Evolutionary conservation across 2,888 invertebrate species (phyloP), one percentile per base, ranked within the genome.

Genomic region (Phragmatobia fuliginosa): DNA sequence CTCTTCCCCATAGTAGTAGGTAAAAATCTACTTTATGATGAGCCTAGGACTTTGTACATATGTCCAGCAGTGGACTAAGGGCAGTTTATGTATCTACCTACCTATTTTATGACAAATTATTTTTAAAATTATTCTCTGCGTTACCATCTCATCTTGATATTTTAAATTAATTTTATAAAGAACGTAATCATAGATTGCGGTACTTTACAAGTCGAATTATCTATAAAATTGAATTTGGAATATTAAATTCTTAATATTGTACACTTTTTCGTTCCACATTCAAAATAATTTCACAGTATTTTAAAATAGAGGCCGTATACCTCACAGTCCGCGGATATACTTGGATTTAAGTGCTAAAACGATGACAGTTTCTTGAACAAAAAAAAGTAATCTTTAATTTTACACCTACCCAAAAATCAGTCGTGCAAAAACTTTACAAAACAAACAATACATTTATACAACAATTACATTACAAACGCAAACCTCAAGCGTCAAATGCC

Each of bases 401-500:
- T 85, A 85, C 87, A 88, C 86, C 87, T 87, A 82, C 81, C 85
- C 76, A 58, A 68, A 62, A 77, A 74, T 82, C 86, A 87, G 82
- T 86, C 85, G 82, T 81, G 88, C 87, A 85, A 82, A 87, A 87
- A 87, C 84, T 86, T 87, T 72, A 87, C 88, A 92, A 91, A 92
- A 92, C 90, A 92, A 91, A 90, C 88, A 89, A 90, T 90, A 88
- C 85, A 83, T 87, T 89, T 85, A 87, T 89, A 91, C 90, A 91
- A 94, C 92, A 93, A 93, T 94, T 93, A 94, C 91, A 91, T 90
- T 93, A 92, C 89, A 89, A 79, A 88, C 87, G 90, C 91, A 87
- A 93, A 93, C 92, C 93, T 92, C 91, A 91, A 92, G 90, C 94
- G 91, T 93, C 92, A 91, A 93, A 93, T 89, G 88, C 90, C 88